Conservation (phyloP, 1,140 invertebrate species). For the Babylonia areolata region DNA sequence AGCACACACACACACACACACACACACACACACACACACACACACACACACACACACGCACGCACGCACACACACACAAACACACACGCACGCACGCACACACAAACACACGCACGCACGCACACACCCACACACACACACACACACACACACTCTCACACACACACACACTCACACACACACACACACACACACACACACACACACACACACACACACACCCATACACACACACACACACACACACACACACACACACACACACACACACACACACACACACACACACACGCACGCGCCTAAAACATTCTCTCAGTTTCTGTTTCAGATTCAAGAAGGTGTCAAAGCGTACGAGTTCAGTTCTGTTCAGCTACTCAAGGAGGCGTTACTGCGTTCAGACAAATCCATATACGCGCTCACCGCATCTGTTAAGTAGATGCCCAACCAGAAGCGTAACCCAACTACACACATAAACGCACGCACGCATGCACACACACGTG, state of each 20-base stretch:
- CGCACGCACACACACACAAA: slow-evolving; percentile 1
- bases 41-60: not conserved
- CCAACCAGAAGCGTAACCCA: too few species aligned
- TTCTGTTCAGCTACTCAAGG: not conserved
- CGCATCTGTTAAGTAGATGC: not conserved
- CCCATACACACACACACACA: slow-evolving; percentile 1
- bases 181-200: slow-evolving; percentile 11
- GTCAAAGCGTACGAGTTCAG: not conserved
- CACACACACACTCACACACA: not conserved
- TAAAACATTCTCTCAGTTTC: not conserved
- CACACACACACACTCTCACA: slow-evolving; percentile 15
- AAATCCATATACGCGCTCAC: too few species aligned
- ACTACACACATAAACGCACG: too few species aligned
- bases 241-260: not conserved
- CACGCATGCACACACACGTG: not conserved
- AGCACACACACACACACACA: slow-evolving; percentile 1
- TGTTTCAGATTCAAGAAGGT: not conserved
- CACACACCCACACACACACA: slow-evolving; percentile 16
- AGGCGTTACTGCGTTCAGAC: too few species aligned
- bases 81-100: slow-evolving; percentile 8
- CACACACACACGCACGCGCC: not conserved
- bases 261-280: not conserved
- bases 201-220: slow-evolving; percentile 16
- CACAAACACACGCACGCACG: not conserved
- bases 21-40: slow-evolving; percentile 6